Evolutionary conservation across 2,888 invertebrate species (phyloP).

Genomic region (Beris chalybata): DNA sequence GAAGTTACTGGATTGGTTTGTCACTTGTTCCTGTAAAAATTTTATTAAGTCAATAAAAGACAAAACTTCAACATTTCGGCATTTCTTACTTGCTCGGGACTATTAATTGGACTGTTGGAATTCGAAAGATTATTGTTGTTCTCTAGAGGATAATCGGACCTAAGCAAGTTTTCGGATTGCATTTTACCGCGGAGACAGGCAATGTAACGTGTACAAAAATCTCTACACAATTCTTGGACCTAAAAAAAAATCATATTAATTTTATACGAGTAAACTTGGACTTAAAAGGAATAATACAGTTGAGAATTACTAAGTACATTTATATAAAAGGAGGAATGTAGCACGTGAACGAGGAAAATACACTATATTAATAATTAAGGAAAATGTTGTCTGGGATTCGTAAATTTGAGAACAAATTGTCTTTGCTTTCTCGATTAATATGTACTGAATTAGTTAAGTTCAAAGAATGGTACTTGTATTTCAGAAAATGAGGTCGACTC

Average conservation of each 20-base stretch:
- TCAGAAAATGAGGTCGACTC: too few relatives aligned
- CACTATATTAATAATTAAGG: too few relatives aligned
- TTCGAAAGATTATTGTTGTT: constrained; percentile 59
- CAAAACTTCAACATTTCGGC: neutral
- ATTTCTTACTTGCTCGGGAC: constrained; percentile 43
- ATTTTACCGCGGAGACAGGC: constrained; percentile 87
- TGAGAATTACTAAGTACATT: too few relatives aligned
- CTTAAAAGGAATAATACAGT: too few relatives aligned
- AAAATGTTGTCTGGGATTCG: too few relatives aligned
- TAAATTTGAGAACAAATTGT: too few relatives aligned
- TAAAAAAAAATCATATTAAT: constrained; percentile 21
- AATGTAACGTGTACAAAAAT: constrained; percentile 92
- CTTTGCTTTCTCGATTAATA: too few relatives aligned
- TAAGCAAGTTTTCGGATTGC: constrained; percentile 83
- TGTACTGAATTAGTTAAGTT: too few relatives aligned
- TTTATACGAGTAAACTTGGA: too few relatives aligned
- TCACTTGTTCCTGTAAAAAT: constrained; percentile 36
- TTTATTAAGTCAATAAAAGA: neutral
- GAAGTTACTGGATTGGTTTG: constrained; percentile 38
- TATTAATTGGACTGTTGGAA: constrained; percentile 56
- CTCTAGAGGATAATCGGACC: constrained; percentile 69
- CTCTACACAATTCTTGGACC: constrained; percentile 91
- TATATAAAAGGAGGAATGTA: too few relatives aligned
- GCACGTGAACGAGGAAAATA: too few relatives aligned
- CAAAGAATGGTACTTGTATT: too few relatives aligned